Evolutionary conservation across 2,888 invertebrate genomes (phyloP), one percentile per base, ranked within the genome.

Genomic region (Imbricaverruca yamaguchii): DNA sequence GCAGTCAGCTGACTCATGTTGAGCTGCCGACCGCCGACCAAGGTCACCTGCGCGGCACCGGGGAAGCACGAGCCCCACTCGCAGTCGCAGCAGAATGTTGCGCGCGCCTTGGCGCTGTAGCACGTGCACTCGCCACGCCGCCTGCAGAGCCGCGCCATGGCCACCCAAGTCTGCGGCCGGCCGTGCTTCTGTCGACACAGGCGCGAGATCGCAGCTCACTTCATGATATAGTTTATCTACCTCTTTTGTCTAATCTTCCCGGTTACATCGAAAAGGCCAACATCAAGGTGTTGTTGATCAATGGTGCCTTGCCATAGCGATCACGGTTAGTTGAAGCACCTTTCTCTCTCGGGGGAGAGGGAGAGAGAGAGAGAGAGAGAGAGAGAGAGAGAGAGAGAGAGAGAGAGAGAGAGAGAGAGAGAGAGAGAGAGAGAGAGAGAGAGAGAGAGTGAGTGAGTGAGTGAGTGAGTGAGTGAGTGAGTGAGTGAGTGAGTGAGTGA

Each of bases 11-110:
- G 74, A 21, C 21, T 21, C 74, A 74, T 74, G 21, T 21, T 21
- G 13, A 21, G 9, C 15, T 2, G 15, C 18, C 18, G 8, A 21
- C 74, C 74, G 53, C 8, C 21, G 7, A 21, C 53, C 55, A 74
- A 9, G 15, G 53, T 15, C 2, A 53, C 74, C 15, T 2, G 12
- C 4, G 74, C 74, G 18, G 21, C 39, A 3, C 18, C 74, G 0
- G 74, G 74, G 74, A 74, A 74, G 53, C 74, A 74, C 18, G 74
- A 74, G 18, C 74, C 74, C 74, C 74, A 74, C 74, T 53, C 15
- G 55, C 74, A 74, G 55, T 74, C 74, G 74, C 74, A 74, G 74
- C 74, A 74, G 74, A 55, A 74, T 18, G 53, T 55, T 55, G 74
- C 74, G 74, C n/a, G 55, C 55, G 74, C 55, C 21, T 74, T 74